Base-by-base conservation (phyloP, 2,888 invertebrate genomes). In the Tenthredo notha region DNA sequence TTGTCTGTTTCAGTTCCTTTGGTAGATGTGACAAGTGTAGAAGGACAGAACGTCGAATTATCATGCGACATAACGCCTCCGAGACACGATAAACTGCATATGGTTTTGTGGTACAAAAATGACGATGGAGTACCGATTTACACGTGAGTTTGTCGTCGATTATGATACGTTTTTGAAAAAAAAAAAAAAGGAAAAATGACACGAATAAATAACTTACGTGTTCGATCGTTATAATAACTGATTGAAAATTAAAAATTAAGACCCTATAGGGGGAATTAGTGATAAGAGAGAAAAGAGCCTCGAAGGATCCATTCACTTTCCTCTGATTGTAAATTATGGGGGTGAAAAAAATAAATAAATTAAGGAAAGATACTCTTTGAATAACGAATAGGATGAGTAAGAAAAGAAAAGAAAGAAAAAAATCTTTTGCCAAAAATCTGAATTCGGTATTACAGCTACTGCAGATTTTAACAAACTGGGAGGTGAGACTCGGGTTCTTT, bases 61-160 rank as follows among this genome's bases (percentile, higher is more conserved):
- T 97, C 98, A 54, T 98, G 98, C 93, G 97, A 98, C 94, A 97
- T 98, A 86, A 96, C 96, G 87, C 97, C 97, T 75, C 96, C 97
- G 58, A 96, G 95, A 90, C 96, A 97, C 93, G 98, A 98, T 94
- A 97, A 97, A 93, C 97, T 98, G 88, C 97, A 97, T 94, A 98
- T 98, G 97, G 98, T 98, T 87, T 96, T 98, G 94, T 98, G 98
- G 98, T 98, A 98, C 94, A 96, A 97, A 90, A 97, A 98, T 91
- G 97, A 97, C 90, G 97, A 97, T 84, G 98, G 97, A 83, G 97
- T 97, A 90, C 98, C 98, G 25, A 95, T 98, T 84, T 98, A 98
- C 95, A 98, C 98, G 98, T 98, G 92, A 94, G 95, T 92, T 74
- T 29, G 0, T 37, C 33, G 12, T 54, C 75, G 37, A 10, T 75